Conservation (phyloP, 2,888 invertebrate genomes). For the Omphaloscelis lunosa region DNA sequence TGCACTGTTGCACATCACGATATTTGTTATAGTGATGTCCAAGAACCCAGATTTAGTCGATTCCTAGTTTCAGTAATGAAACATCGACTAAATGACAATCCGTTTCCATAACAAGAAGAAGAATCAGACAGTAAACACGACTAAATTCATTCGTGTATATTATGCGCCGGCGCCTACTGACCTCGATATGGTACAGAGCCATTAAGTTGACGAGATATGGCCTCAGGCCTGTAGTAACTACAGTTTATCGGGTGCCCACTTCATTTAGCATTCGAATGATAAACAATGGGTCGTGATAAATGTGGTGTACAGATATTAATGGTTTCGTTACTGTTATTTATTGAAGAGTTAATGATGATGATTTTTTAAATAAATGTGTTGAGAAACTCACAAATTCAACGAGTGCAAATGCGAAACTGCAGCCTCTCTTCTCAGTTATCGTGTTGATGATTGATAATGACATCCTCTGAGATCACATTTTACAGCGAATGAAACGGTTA, state of each 20-base stretch:
- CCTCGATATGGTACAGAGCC: conserved; percentile 63
- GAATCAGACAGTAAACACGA: conserved; percentile 31
- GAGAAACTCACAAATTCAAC: not conserved
- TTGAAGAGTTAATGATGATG: conserved; percentile 10
- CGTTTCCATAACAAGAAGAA: conserved; percentile 32
- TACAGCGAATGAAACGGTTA: conserved; percentile 6
- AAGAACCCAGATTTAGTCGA: conserved; percentile 30
- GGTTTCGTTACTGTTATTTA: conserved; percentile 27
- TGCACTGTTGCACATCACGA: not conserved
- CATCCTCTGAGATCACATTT: not conserved
- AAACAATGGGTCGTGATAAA: conserved; percentile 30
- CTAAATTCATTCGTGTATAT: conserved; percentile 38
- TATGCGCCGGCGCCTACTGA: conserved; percentile 57
- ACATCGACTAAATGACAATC: conserved; percentile 15
- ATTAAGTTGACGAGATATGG: conserved; percentile 64
- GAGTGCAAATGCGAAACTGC: not conserved
- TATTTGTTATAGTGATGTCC: conserved; percentile 1
- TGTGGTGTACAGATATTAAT: conserved; percentile 26
- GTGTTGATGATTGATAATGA: conserved; percentile 20
- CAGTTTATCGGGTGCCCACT: conserved; percentile 36
- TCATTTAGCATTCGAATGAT: conserved; percentile 25
- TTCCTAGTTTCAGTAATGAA: conserved; percentile 7
- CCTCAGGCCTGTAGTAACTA: conserved; percentile 36
- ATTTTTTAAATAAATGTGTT: conserved; percentile 16
- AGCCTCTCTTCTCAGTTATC: not conserved